These are phyloP conservation scores for Sphinx pinastri DNA, from an alignment of 2,888 invertebrate genomes.

Conservation along the genomic window DNA sequence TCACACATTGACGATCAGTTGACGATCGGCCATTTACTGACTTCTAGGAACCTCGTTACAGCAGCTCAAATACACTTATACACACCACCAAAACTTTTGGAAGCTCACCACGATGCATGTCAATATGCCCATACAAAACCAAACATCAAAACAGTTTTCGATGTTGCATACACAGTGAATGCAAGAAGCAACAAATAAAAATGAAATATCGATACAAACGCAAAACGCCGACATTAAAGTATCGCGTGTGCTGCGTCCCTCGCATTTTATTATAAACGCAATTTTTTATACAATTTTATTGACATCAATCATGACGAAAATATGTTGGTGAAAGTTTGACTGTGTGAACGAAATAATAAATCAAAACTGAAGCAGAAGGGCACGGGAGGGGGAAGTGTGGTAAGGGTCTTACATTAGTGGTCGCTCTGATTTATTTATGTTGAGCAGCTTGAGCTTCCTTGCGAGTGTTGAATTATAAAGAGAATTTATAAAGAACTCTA, in stretches of 20 bases:
- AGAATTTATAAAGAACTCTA: not conserved
- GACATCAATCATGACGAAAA: conserved; percentile 20
- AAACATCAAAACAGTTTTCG: not conserved
- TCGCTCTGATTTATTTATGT: not conserved
- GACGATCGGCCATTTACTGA: no score
- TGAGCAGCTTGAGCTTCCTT: not conserved
- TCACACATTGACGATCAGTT: no score
- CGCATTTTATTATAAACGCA: conserved; percentile 9
- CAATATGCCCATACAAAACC: not conserved
- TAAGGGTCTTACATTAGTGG: not conserved
- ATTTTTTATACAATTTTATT: conserved; percentile 11
- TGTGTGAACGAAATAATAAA: conserved; percentile 21
- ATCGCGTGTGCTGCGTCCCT: no score
- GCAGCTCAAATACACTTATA: no score
- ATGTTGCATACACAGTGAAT: no score
- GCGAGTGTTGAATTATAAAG: not conserved
- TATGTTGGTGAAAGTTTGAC: conserved; percentile 23
- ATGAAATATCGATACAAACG: not conserved
- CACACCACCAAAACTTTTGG: no score
- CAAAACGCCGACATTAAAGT: not conserved
- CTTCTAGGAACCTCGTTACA: no score
- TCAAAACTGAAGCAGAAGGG: not conserved
- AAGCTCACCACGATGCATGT: not conserved
- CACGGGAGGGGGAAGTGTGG: not conserved
- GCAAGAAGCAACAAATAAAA: no score